Evolutionary conservation across 2,797 vertebrate genomes (phyloP), one percentile per base, ranked within the genome.

Genomic region (Chelon labrosus): DNA sequence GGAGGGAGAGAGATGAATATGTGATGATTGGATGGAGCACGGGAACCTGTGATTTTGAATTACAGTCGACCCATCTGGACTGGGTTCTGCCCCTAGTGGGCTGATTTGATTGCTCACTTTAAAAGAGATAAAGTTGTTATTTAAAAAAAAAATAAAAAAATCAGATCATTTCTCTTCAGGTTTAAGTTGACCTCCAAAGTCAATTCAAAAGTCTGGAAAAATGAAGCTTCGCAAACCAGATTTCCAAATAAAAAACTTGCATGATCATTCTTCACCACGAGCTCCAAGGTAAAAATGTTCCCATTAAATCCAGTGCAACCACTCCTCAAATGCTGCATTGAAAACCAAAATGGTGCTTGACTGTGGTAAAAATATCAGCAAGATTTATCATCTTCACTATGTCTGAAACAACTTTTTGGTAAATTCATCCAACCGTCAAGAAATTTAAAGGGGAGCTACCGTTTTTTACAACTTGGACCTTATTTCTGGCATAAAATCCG

Each of bases 11-110:
- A 55, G 57, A 75, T 80, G 79, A 89, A 86, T 83, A 67, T 54
- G 64, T 44, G 76, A 85, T 78, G 84, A 88, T 74, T 77, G 78
- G 77, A 83, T 46, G 16, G 53, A 77, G 49, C 9, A 46, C 12
- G 59, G 56, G 7, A 80, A 75, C 52, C 66, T 82, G 79, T 78
- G 73, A 84, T 86, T 80, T 82, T 73, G 31, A 80, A 77, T 79
- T 75, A 76, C 61, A 1, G 46, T 49, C 46, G 3, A 62, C 68
- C 57, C 77, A 62, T 85, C 52, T 70, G 77, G 72, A 20, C 27
- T 8, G 39, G n/a, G 51, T 50, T 70, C 27, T 57, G 60, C 37
- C 50, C 35, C 35, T 16, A 49, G 16, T 37, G 61, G 4, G 25
- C 37, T 49, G 55, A 80, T 68, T 76, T 74, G 64, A 81, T 70